Conservation (phyloP, 2,888 invertebrate species). For the Ariolimax columbianus region DNA sequence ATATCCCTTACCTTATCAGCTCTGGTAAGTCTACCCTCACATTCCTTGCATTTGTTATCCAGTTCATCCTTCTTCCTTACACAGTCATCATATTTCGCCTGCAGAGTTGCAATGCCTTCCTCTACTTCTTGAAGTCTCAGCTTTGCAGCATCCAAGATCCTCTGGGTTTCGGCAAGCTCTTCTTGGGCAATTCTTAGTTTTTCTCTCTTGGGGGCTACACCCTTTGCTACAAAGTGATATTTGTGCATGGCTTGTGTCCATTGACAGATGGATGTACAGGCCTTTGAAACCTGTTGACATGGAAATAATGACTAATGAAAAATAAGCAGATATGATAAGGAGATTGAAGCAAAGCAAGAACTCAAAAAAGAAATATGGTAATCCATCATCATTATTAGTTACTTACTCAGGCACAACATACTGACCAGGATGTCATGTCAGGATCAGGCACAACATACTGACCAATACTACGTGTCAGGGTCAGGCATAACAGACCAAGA, state of each 20-base stretch:
- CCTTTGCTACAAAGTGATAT: conserved; percentile 79
- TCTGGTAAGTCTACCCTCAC: conserved; percentile 77
- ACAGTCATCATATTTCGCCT: conserved; percentile 78
- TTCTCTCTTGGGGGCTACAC: conserved; percentile 78
- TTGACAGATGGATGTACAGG: conserved; percentile 89
- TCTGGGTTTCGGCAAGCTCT: conserved; percentile 77
- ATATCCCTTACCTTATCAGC: conserved; percentile 77
- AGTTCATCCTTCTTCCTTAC: conserved; percentile 79
- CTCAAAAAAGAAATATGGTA: too few species aligned
- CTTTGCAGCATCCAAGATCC: conserved; percentile 76
- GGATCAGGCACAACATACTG: too few species aligned
- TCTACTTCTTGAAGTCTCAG: conserved; percentile 76
- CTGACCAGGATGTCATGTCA: too few species aligned
- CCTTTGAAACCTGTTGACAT: conserved; percentile 86
- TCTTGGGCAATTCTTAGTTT: conserved; percentile 76
- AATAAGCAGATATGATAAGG: background rate
- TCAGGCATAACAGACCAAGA: too few species aligned
- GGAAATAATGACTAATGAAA: background rate
- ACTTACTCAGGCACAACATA: too few species aligned
- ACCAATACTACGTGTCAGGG: too few species aligned
- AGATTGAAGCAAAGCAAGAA: background rate
- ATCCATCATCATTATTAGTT: too few species aligned
- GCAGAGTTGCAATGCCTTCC: conserved; percentile 77
- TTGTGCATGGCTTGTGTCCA: conserved; percentile 83
- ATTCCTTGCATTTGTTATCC: conserved; percentile 77